Conservation (phyloP, 2,888 invertebrate species). For the Limnephilus lunatus region DNA sequence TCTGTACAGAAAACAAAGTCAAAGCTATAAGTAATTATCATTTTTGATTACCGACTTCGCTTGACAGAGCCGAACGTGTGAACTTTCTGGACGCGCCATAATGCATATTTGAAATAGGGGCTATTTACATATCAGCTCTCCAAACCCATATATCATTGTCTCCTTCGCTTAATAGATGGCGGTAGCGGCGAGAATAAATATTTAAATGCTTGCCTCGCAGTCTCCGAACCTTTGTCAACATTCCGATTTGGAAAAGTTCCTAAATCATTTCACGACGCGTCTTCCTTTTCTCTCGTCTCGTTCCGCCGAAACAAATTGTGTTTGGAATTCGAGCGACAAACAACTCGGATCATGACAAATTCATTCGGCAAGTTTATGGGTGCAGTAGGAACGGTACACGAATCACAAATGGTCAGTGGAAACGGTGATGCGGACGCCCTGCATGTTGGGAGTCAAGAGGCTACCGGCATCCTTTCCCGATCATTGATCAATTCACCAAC, state of each 20-base stretch:
- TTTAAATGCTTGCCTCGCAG: constrained; percentile 44
- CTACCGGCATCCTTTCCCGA: neutral
- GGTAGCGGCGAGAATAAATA: constrained; percentile 51
- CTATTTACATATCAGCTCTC: constrained; percentile 53
- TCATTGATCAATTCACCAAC: neutral
- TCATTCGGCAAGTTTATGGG: constrained; percentile 61
- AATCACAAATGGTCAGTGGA: constrained; percentile 39
- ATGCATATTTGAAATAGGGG: constrained; percentile 49
- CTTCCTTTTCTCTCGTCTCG: constrained; percentile 38
- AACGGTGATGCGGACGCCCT: neutral
- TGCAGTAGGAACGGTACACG: neutral
- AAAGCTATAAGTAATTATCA: neutral
- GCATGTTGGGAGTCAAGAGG: neutral
- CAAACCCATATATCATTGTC: constrained; percentile 53
- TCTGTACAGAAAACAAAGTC: neutral
- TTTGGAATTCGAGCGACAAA: constrained; percentile 60
- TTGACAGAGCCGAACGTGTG: constrained; percentile 6
- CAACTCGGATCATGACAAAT: constrained; percentile 61
- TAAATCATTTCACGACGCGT: constrained; percentile 51
- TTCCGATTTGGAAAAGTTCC: constrained; percentile 50
- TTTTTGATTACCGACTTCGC: neutral
- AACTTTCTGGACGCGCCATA: constrained; percentile 46
- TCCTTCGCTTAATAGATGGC: constrained; percentile 55
- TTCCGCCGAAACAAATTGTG: constrained; percentile 58
- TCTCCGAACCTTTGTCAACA: constrained; percentile 56